Percentiles rank a stretch among this genome's conserved stretches.
Conservation (phyloP, 2,113 vertebrate species). For the Typhlomys cinereus region DNA sequence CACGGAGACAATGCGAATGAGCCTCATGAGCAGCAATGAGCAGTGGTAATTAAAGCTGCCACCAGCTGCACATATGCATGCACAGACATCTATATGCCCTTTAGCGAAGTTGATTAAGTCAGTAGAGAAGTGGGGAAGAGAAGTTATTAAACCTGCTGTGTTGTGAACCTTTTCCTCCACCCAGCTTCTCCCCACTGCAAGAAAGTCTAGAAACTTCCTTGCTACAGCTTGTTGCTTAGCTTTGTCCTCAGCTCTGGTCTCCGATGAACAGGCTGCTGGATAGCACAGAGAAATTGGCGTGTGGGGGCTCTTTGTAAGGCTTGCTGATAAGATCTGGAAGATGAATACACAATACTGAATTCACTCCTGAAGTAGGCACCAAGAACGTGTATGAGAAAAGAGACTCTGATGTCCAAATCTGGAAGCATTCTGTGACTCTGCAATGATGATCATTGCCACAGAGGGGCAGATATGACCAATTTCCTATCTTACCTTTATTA, state of each 20-base stretch:
- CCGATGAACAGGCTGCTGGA: not conserved
- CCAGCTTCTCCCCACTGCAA: not conserved
- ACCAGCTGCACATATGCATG: not conserved
- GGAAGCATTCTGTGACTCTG: not conserved
- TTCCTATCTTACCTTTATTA: not conserved
- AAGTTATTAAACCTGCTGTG: not conserved
- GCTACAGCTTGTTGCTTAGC: not conserved
- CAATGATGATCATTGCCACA: not conserved
- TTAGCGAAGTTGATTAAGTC: not conserved
- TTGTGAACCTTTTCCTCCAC: fast-evolving
- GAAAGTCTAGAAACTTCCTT: not conserved
- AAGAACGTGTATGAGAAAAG: not conserved
- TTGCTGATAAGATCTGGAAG: not conserved
- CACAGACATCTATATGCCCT: not conserved
- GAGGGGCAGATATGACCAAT: not conserved
- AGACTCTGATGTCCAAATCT: not conserved
- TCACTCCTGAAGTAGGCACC: not conserved
- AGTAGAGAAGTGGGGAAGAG: not conserved
- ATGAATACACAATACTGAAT: not conserved
- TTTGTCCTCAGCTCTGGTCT: not conserved
- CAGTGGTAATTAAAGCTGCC: conserved; percentile 28
- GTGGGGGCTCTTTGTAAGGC: not conserved
- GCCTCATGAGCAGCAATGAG: not conserved
- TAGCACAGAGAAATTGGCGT: not conserved
- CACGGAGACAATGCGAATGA: conserved; percentile 44